Evolutionary conservation across 1,140 invertebrate species (phyloP), one percentile per base, ranked within the genome.

Genomic region (Panagrolaimus sp.): DNA sequence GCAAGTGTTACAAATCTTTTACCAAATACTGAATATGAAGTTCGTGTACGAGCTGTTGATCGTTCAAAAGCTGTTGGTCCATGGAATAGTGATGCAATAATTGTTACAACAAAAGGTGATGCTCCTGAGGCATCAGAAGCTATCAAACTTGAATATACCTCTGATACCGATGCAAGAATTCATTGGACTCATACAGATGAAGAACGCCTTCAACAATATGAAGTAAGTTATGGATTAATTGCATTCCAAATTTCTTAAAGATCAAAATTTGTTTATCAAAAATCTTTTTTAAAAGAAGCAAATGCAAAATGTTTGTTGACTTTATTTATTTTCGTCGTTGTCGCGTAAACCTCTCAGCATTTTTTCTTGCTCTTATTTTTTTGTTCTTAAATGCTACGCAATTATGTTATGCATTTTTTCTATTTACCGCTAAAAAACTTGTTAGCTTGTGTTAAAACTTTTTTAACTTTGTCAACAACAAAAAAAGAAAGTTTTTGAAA

Each of bases 1-100:
- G 79, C 80, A 42, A 80, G 77, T 20, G 72, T 82, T 48, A 78
- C 77, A 5, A 82, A 82, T 62, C 68, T 82, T n/a, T 62, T 82
- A 9, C 80, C 80, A 20, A 81, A 81, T 14, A 83, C 79, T 16
- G 73, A 76, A 47, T 82, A 82, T 69, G 57, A 66, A 20, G 71
- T 82, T 20, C 61, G 73, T 25, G 75, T 83, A n/a, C 72, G 80
- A 20, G 80, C 80, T 27, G 80, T 76, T 31, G 80, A 82, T 53
- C 53, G 80, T 16, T 67, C 71, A 23, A 65, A 74, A 16, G 63
- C 69, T n/a, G 63, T 75, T 38, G 79, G 80, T 23, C 80, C 80
- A 31, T 82, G 80, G 80, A 80, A 73, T 51, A 74, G 73, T 42
- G 75, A 83, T 45, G 63, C 73, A 23, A 46, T 80, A 9, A 68